These are phyloP conservation scores for Coelopa frigida DNA, from an alignment of 1,140 invertebrate species.

Conservation along the genomic window DNA sequence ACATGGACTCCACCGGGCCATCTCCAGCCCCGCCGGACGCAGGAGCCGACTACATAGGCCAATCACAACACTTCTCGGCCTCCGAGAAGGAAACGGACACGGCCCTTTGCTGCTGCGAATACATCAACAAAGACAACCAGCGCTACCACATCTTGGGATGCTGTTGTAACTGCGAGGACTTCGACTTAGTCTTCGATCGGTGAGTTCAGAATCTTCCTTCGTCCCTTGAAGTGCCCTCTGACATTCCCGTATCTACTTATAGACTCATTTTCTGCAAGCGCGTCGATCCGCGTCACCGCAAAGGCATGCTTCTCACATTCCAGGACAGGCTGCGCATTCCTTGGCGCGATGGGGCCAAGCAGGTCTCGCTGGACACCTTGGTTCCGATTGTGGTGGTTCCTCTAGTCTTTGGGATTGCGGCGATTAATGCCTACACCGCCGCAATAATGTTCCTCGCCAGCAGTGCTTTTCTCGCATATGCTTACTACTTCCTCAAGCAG, in stretches of 20 bases:
- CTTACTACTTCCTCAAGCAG: constrained; percentile 29
- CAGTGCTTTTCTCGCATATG: constrained; percentile 38
- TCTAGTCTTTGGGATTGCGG: constrained; percentile 41
- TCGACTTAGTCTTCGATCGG: constrained; percentile 45
- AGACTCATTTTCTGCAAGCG: constrained; percentile 28
- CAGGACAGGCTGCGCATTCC: constrained; percentile 51
- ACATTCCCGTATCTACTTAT: no score
- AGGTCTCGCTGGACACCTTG: constrained; percentile 38
- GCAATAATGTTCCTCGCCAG: constrained; percentile 40
- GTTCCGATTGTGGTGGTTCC: constrained; percentile 45
- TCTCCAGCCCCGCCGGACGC: no score
- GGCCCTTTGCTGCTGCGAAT: constrained; percentile 53
- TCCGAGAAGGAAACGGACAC: constrained; percentile 19
- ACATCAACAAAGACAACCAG: constrained; percentile 46
- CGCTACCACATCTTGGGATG: constrained; percentile 51
- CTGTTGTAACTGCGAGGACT: constrained; percentile 52
- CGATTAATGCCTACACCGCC: constrained; percentile 42
- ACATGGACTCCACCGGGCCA: no score
- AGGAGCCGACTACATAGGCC: no score
- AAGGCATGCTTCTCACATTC: constrained; percentile 44
- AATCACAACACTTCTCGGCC: no score
- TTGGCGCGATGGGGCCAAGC: constrained; percentile 51
- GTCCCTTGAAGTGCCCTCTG: no score
- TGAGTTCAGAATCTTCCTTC: constrained; percentile 6
- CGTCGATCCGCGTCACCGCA: constrained; percentile 23